Evolutionary conservation across 1,140 invertebrate genomes (phyloP).

Genomic region (Drosophila nannoptera): DNA sequence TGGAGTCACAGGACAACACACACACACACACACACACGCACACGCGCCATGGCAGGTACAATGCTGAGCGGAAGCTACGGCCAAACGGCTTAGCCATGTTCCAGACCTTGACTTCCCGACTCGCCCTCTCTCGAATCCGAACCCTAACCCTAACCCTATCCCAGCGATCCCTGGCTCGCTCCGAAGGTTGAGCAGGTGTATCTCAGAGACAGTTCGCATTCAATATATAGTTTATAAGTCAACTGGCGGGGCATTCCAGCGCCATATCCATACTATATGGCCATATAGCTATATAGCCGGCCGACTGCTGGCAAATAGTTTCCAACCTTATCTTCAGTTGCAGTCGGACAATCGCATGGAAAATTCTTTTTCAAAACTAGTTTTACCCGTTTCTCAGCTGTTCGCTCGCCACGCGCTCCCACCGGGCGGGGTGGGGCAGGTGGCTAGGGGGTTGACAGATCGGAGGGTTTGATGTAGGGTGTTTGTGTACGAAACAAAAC

Average conservation of each 20-base stretch:
- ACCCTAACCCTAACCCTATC: background rate
- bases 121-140: too few relatives aligned
- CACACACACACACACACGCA: too few relatives aligned
- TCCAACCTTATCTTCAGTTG: constrained; percentile 52
- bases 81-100: constrained; percentile 34
- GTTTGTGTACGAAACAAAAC: constrained; percentile 31
- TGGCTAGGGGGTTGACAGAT: background rate
- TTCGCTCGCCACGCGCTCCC: constrained; percentile 4
- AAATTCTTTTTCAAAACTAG: constrained; percentile 71
- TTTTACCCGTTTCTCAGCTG: constrained; percentile 65
- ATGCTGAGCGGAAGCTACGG: constrained; percentile 54
- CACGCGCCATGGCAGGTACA: background rate
- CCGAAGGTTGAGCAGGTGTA: constrained; percentile 42
- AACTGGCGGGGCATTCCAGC: constrained; percentile 31
- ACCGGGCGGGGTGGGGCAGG: background rate
- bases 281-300: constrained; percentile 13
- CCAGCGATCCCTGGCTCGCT: background rate
- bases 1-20: constrained; percentile 7
- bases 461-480: background rate
- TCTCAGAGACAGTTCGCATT: constrained; percentile 16
- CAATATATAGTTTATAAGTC: constrained; percentile 35
- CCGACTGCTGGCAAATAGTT: constrained; percentile 27
- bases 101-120: constrained; percentile 6
- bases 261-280: constrained; percentile 8
- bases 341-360: constrained; percentile 51